Base-by-base conservation (phyloP, 1,140 invertebrate genomes). In the Drosophila nigrodunni region DNA sequence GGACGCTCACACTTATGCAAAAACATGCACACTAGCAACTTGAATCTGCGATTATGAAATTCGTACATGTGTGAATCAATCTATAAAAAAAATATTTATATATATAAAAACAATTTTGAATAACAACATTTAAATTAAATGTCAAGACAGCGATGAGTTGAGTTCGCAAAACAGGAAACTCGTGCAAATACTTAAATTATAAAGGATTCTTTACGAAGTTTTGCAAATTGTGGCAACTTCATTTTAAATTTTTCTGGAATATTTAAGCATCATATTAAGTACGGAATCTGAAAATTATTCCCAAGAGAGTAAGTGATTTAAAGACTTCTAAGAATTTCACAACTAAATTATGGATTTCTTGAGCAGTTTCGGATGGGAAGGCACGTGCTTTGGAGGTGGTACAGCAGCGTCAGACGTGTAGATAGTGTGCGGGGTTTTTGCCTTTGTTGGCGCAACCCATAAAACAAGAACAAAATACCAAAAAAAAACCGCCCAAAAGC, bases 111-210 rank as follows among this genome's bases (percentile, higher is more conserved):
- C 46, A 61, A 8, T 58, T 37, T 6, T 11, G 65, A 78, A 77
- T 59, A 43, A 76, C 18, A 71, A 86, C 52, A 82, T 55, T 86
- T 64, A 35, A 83, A 79, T 67, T 34, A 35, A 74, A 75, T 75
- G 75, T 67, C 13, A 49, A 65, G 46, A 46, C 30, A 46, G 35
- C 39, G 30, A 49, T 55, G 57, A 18, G 43, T 46, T 54, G 0
- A 60, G 47, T 54, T 44, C 15, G n/a, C 7, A 7, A 18, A 44
- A 52, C 41, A 37, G 55, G 46, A 54, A 59, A 47, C 25, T 41
- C 25, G 9, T 11, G 13, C 3, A 43, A 6, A n/a, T 13, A 43
- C n/a, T 37, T 10, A 41, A 47, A n/a, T 52, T 34, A n/a, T 37
- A 25, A 62, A 35, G 60, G 41, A 43, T 43, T 13, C 6, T 13